These are phyloP conservation scores for Amaurobius ferox DNA, from an alignment of 2,888 invertebrate genomes.

Conservation along the genomic window DNA sequence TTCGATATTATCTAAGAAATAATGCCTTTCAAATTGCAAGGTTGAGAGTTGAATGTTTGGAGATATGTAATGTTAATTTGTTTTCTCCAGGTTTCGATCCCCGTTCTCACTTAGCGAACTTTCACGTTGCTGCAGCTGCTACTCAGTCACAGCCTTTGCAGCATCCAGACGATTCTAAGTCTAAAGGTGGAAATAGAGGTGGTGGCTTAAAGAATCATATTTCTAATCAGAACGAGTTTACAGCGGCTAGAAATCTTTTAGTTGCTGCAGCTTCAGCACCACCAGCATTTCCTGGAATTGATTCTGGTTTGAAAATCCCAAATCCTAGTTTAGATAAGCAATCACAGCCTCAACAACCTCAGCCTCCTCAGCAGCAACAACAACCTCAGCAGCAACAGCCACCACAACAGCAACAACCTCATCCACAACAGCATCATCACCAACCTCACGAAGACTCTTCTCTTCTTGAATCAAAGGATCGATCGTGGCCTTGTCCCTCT, in stretches of 20 bases:
- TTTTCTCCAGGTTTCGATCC: slow-evolving; percentile 72
- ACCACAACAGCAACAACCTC: slow-evolving; percentile 29
- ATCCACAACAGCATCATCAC: slow-evolving; percentile 21
- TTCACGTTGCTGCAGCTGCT: slow-evolving; percentile 59
- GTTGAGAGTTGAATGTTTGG: no score
- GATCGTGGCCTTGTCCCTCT: slow-evolving; percentile 75
- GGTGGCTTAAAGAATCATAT: slow-evolving; percentile 60
- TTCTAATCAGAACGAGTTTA: slow-evolving; percentile 51
- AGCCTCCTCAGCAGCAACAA: slow-evolving; percentile 29
- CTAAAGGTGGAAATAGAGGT: slow-evolving; percentile 38
- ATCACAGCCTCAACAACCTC: slow-evolving; percentile 31
- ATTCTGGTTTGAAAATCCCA: slow-evolving; percentile 67
- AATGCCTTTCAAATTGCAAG: no score
- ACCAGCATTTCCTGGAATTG: slow-evolving; percentile 71
- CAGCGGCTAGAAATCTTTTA: slow-evolving; percentile 61
- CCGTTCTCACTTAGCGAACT: slow-evolving; percentile 71
- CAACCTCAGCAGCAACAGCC: slow-evolving; percentile 36
- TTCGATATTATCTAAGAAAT: no score
- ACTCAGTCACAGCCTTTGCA: slow-evolving; percentile 61
- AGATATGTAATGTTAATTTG: neutral
- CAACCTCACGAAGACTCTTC: slow-evolving; percentile 33
- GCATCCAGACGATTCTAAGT: slow-evolving; percentile 55
- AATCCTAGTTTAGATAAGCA: slow-evolving; percentile 63
- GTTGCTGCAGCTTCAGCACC: slow-evolving; percentile 64
- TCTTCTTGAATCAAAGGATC: slow-evolving; percentile 29